phyloP scores from a whole-genome alignment of 37 sponge, comb jelly and placozoan genomes.

The Ephydatia muelleri region DNA sequence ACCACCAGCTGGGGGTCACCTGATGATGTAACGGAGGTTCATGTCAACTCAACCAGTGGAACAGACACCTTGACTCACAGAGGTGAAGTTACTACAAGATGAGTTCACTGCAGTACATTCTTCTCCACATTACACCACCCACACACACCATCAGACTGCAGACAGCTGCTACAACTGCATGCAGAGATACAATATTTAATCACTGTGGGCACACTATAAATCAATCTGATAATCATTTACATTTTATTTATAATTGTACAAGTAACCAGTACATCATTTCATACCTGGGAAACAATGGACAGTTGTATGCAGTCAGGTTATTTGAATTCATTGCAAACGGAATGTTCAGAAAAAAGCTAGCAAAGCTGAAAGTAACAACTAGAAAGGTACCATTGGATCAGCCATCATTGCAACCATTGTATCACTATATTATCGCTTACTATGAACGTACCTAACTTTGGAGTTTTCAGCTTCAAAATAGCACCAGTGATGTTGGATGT shows the following conservation, averaged over 20 bases:
- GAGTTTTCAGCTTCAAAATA: too few relatives aligned
- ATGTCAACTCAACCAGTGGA: too few relatives aligned
- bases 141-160: conserved; percentile 34
- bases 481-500: too few relatives aligned
- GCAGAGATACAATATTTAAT: too few relatives aligned
- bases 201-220: too few relatives aligned
- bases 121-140: conserved; percentile 33
- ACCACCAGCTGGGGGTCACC: too few relatives aligned
- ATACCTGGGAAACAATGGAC: conserved; percentile 21
- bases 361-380: conserved; percentile 47
- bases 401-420: background rate
- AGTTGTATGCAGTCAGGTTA: conserved; percentile 32
- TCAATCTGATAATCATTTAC: too few relatives aligned
- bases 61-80: too few relatives aligned
- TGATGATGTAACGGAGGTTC: too few relatives aligned
- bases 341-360: conserved; percentile 8
- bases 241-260: too few relatives aligned
- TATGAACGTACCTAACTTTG: background rate
- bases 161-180: conserved; percentile 39
- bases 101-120: too few relatives aligned
- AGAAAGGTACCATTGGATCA: background rate
- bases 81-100: too few relatives aligned
- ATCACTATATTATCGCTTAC: background rate
- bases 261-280: background rate
- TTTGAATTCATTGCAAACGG: conserved; percentile 21